A percentile compares a stretch with the other conserved stretches of the same genome.
phyloP scores from a whole-genome alignment of 2,797 vertebrate genomes.

The Poecile montanus region DNA sequence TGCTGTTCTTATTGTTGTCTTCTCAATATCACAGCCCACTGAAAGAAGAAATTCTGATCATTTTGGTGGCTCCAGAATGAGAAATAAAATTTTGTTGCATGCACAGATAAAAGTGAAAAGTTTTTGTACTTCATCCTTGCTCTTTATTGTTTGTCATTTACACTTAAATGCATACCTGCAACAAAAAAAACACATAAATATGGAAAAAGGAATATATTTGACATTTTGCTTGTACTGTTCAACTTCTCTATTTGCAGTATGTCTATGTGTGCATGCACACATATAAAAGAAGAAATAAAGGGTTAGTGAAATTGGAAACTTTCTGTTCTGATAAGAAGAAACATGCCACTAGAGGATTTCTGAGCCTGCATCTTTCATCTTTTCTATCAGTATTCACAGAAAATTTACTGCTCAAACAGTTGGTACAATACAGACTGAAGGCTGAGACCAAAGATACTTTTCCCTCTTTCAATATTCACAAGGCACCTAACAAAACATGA shows the following conservation, averaged over 20 bases:
- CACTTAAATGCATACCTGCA: not conserved
- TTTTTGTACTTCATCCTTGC: not conserved
- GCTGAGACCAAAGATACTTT: not conserved
- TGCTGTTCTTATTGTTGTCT: not conserved
- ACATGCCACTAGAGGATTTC: not conserved
- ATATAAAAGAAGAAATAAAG: not conserved
- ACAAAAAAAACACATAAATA: not conserved
- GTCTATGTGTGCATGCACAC: fast-evolving
- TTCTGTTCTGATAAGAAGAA: not conserved
- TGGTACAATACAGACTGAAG: not conserved
- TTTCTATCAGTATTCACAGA: not conserved
- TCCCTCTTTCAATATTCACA: not conserved
- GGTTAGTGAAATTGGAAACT: not conserved
- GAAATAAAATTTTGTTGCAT: not conserved
- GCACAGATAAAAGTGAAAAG: not conserved
- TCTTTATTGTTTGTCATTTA: not conserved
- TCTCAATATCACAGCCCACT: not conserved
- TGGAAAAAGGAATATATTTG: not conserved
- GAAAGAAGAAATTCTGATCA: not conserved
- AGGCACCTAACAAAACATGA: not conserved
- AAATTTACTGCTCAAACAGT: not conserved
- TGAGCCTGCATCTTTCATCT: not conserved
- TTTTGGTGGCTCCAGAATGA: not conserved
- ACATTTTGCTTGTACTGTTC: not conserved
- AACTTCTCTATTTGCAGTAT: not conserved